phyloP scores from a whole-genome alignment of 37 sponge, comb jelly and placozoan genomes.

The Amphimedon queenslandica region DNA sequence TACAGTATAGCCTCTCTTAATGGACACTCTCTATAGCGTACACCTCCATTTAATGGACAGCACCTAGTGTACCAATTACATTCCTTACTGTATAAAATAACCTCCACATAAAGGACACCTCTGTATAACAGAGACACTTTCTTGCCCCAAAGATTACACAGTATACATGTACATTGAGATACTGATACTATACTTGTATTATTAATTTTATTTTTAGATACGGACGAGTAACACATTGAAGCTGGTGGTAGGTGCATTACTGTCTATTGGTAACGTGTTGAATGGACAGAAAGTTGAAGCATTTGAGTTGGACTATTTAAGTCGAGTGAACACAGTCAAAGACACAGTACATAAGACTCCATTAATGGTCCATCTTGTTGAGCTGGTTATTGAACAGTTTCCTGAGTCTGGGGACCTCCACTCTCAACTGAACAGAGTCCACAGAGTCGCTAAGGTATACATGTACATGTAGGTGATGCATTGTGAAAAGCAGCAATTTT shows the following conservation, averaged over 20 bases:
- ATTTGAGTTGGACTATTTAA: constrained; percentile 79
- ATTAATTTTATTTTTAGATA: no score
- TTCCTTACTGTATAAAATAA: no score
- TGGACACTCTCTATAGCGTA: no score
- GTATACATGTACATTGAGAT: no score
- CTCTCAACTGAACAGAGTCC: constrained; percentile 64
- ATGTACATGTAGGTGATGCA: constrained; percentile 4
- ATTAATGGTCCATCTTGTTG: constrained; percentile 79
- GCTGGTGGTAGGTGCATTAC: constrained; percentile 57
- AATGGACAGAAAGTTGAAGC: constrained; percentile 81
- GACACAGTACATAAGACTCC: constrained; percentile 87
- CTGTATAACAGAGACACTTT: no score
- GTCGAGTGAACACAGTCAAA: constrained; percentile 79
- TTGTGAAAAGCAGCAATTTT: no score
- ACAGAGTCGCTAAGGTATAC: constrained; percentile 75
- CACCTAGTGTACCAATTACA: no score
- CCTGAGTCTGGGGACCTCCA: constrained; percentile 80
- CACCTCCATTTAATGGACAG: no score
- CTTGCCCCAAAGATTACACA: no score
- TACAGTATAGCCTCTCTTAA: no score
- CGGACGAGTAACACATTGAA: constrained; percentile 63
- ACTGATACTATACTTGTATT: no score
- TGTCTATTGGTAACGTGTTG: constrained; percentile 87
- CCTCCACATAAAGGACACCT: no score
- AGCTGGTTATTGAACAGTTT: constrained; percentile 77